Evolutionary conservation across 2,113 vertebrate genomes (phyloP), one percentile per base, ranked within the genome.

Genomic region (Callospermophilus lateralis): DNA sequence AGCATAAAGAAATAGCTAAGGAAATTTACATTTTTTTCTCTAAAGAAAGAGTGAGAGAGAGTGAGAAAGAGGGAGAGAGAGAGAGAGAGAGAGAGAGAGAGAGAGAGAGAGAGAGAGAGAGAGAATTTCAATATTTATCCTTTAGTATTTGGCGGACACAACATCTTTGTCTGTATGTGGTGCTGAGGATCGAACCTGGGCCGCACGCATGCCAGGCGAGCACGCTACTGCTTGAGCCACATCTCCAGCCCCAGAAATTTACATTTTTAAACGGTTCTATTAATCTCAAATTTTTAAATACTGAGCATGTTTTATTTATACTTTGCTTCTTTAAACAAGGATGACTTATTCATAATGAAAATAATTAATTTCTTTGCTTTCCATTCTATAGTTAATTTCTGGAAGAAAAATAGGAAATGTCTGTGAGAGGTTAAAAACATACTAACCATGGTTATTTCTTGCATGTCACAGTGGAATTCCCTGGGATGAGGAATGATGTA

Each of bases 321-420:
- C 58, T 68, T 90, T 94, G 15, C 24, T 80, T 95, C 24, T 72
- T 92, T 92, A 92, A 51, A 34, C 12, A 91, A 78, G 4, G 48
- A 26, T 55, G 19, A 77, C 72, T 19, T 91, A 32, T 48, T 45
- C 9, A 39, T 67, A 28, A 32, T 58, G 28, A 93, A 68, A 84
- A 51, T 91, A 85, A 17, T 65, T 24, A 78, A 68, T 90, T 95
- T 32, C 11, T 85, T 89, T 84, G 10, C 19, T 90, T 86, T 85
- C 34, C 45, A 63, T 58, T 90, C 84, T 80, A 80, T 51, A 8
- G 81, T 92, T 83, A 89, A 77, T 42, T 90, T 89, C 6, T 94
- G 55, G 24, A 89, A 24, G 10, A 95, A 96, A 90, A 89, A n/a
- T 30, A 24, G 24, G 77, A 89, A 94, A 79, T 53, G 9, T 42